phyloP scores from a whole-genome alignment of 2,888 invertebrate species.

The Tenthredo amoena region DNA sequence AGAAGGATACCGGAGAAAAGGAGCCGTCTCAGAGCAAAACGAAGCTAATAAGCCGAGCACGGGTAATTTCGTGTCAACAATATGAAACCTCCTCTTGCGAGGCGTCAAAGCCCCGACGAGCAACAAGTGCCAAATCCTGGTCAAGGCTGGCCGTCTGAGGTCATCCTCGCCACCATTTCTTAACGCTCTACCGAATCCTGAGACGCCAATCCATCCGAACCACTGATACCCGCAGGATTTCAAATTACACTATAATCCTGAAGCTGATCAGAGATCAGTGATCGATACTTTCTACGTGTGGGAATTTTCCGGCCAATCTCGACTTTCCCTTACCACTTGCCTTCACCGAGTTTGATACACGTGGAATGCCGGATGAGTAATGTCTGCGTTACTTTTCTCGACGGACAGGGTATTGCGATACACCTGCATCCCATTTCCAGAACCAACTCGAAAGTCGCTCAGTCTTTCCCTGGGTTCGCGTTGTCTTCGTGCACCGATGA shows the following conservation, averaged over 20 bases:
- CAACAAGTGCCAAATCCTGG: conserved; percentile 49
- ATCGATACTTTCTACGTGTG: background rate
- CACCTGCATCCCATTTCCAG: conserved; percentile 21
- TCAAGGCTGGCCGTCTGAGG: conserved; percentile 41
- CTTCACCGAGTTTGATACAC: background rate
- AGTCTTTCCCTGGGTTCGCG: background rate
- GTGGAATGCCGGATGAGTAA: background rate
- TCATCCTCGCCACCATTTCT: conserved; percentile 35
- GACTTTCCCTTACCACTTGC: background rate
- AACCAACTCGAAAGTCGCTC: background rate
- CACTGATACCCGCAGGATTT: background rate
- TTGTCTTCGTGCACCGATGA: conserved; percentile 42
- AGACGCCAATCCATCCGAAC: background rate
- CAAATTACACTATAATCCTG: background rate
- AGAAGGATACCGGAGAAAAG: background rate
- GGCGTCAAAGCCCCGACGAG: conserved; percentile 29
- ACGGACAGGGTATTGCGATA: conserved; percentile 29
- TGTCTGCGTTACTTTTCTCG: background rate
- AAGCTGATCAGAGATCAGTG: background rate
- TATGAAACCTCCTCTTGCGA: conserved; percentile 19
- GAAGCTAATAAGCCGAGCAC: conserved; percentile 33
- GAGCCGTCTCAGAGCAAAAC: conserved; percentile 9
- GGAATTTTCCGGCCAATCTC: background rate
- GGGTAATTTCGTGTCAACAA: conserved; percentile 32
- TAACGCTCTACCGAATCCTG: conserved; percentile 11